phyloP scores from a whole-genome alignment of 2,113 vertebrate genomes.

The Hippocampus barbouri region DNA sequence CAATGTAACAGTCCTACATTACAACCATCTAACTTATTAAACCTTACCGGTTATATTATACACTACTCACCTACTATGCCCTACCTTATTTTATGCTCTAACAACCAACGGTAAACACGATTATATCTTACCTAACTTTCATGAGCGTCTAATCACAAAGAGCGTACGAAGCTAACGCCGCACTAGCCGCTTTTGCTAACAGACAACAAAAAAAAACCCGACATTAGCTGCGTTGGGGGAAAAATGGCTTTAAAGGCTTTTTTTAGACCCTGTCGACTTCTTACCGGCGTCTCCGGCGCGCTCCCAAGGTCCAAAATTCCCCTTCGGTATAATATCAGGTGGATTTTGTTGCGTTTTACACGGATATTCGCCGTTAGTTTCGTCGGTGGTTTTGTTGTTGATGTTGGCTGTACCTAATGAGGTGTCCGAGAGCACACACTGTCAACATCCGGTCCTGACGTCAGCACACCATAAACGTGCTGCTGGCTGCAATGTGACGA shows the following conservation, averaged over 20 bases:
- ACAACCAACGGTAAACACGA: too few species aligned
- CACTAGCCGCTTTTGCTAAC: slow-evolving; percentile 4
- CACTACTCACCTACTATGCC: background rate
- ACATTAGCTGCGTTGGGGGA: background rate
- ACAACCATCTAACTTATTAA: too few species aligned
- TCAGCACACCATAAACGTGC: background rate
- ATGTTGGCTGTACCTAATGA: slow-evolving; percentile 3
- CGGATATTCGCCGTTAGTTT: background rate
- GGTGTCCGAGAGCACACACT: background rate
- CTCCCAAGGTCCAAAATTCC: background rate
- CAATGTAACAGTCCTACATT: too few species aligned
- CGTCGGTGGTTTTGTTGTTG: background rate
- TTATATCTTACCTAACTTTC: background rate
- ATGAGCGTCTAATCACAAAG: background rate
- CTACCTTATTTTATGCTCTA: too few species aligned
- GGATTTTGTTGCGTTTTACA: background rate
- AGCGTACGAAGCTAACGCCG: background rate
- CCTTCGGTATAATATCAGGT: background rate
- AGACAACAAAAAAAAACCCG: background rate
- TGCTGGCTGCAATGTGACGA: background rate
- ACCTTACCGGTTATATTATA: background rate
- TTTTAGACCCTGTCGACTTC: background rate
- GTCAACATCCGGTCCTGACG: slow-evolving; percentile 6
- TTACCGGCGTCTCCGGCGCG: background rate
- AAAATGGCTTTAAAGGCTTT: background rate